Evolutionary conservation across 2,888 invertebrate genomes (phyloP), one percentile per base, ranked within the genome.

Genomic region (Volucella zonaria): DNA sequence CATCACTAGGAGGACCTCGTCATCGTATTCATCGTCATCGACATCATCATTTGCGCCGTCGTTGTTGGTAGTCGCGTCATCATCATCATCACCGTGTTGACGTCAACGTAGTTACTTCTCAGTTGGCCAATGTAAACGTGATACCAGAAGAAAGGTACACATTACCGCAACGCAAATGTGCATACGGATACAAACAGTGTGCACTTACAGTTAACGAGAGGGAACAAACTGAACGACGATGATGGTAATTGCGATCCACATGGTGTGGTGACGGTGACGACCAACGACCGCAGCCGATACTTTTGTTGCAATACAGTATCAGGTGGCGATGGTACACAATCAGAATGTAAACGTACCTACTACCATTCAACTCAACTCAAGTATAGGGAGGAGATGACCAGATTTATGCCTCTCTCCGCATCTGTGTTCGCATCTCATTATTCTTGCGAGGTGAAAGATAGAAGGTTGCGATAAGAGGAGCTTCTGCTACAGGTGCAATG

Each of bases 91-190:
- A n/a, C n/a, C n/a, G n/a, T n/a, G 14, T 56, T 54, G 38, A 45
- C 11, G 38, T 47, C 52, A 10, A 23, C 23, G 23, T 38, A 8
- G 54, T 31, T 6, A 31, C 4, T 31, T 31, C 31, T 43, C 67
- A 43, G 15, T 68, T 56, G 18, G 58, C 58, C 18, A 70, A 74
- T 49, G 54, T 64, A 64, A 70, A 74, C 56, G 54, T 64, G 74
- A 54, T 64, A 56, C 58, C 42, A 70, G 58, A 47, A 58, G 31
- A 58, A 31, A 70, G 54, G 45, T 64, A 74, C 62, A 45, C 8
- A 64, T 56, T 74, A 66, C 74, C 64, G 64, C 74, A 73, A 73
- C 64, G 58, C 64, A 73, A 71, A 52, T 61, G 61, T 71, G 61
- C 61, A 71, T 52, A 71, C 70, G 61, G 51, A 14, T 56, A 31